Conservation (phyloP, 2,797 vertebrate genomes). For the Notamacropus eugenii region DNA sequence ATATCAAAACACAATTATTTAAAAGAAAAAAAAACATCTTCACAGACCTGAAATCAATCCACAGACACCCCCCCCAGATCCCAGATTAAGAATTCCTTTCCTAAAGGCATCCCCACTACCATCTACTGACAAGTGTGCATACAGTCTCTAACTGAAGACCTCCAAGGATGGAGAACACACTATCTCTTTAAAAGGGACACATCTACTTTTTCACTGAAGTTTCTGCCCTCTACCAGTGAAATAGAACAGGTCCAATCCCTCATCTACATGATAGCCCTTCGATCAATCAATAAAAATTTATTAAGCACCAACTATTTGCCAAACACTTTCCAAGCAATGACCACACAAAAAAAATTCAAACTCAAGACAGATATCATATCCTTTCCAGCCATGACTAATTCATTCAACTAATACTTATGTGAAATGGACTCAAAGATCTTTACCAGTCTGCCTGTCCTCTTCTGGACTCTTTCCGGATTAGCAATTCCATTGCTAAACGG, state of each 20-base stretch:
- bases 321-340: background rate
- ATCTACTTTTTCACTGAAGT: background rate
- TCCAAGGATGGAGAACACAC: background rate
- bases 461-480: background rate
- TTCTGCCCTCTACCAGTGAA: background rate
- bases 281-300: background rate
- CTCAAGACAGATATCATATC: background rate
- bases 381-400: background rate
- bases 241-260: background rate
- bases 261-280: background rate
- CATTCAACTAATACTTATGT: background rate
- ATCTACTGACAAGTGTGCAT: background rate
- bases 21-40: no score
- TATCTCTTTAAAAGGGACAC: background rate
- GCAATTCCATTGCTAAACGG: background rate
- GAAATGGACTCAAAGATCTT: background rate
- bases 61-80: background rate
- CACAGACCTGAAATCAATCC: background rate
- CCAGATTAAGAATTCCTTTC: background rate
- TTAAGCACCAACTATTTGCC: background rate
- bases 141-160: background rate
- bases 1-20: background rate
- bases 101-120: background rate
- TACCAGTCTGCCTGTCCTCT: background rate
- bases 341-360: background rate